phyloP scores from a whole-genome alignment of 1,140 invertebrate genomes.

The Orchestia grillus region DNA sequence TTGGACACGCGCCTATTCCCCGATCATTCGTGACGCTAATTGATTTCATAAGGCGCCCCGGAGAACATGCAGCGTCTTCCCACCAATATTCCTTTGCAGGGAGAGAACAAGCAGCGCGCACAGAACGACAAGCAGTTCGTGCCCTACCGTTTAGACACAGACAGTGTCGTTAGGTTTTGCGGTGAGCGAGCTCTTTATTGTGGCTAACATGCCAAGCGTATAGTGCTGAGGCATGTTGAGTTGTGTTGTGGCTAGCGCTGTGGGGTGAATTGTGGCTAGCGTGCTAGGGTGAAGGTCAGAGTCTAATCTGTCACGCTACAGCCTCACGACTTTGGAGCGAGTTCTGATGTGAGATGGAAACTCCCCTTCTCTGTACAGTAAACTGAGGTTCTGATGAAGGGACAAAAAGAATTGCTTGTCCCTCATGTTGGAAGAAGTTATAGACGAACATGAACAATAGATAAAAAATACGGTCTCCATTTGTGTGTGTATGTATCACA shows the following conservation, averaged over 20 bases:
- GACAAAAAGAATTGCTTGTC: background rate
- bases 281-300: slow-evolving; percentile 24
- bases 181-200: background rate
- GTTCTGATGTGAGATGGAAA: background rate
- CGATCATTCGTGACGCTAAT: background rate
- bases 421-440: background rate
- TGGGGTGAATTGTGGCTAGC: background rate
- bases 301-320: background rate
- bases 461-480: too few species aligned
- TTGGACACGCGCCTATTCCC: background rate
- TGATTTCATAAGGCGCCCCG: background rate
- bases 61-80: background rate
- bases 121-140: background rate
- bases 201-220: too few species aligned
- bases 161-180: background rate
- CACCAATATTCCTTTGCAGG: background rate
- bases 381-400: background rate
- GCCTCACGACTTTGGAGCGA: background rate
- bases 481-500: too few species aligned
- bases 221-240: too few species aligned
- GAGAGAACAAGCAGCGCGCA: background rate
- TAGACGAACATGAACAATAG: too few species aligned
- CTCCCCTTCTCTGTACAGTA: background rate
- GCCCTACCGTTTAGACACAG: background rate
- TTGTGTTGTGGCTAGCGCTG: background rate